Evolutionary conservation across 2,797 vertebrate species (phyloP).

Genomic region (Glossophaga mutica): DNA sequence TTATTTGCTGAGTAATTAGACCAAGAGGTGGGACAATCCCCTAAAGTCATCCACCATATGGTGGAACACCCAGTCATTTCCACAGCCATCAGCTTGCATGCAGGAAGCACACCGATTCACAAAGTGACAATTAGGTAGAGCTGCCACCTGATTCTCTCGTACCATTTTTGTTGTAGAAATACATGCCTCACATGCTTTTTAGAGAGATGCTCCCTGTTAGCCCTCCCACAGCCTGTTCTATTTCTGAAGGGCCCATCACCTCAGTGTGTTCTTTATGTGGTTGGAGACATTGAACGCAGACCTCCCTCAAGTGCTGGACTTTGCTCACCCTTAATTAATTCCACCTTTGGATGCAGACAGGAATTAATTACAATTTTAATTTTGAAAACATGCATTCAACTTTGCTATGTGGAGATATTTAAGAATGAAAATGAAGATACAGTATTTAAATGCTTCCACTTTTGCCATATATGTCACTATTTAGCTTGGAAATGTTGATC

Average conservation of each 20-base stretch:
- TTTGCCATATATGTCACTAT: not conserved
- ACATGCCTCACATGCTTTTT: not conserved
- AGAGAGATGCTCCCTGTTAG: not conserved
- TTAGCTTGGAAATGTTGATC: not conserved
- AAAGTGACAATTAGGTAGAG: conserved; percentile 5
- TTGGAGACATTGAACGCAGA: not conserved
- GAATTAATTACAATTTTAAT: not conserved
- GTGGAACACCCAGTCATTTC: conserved; percentile 71
- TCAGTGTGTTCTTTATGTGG: not conserved
- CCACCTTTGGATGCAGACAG: not conserved
- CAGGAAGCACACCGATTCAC: conserved; percentile 31
- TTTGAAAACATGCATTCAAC: not conserved
- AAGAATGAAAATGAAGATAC: not conserved
- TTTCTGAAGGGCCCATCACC: not conserved
- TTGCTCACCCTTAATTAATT: not conserved
- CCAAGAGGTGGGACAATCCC: conserved; percentile 72
- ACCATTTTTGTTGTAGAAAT: not conserved
- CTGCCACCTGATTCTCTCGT: not conserved
- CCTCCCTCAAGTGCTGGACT: not conserved
- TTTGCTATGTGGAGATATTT: not conserved
- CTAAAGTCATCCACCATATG: conserved; percentile 62
- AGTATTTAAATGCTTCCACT: not conserved
- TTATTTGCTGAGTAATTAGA: conserved; percentile 82
- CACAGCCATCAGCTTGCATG: conserved; percentile 65
- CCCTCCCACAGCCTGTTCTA: not conserved